Evolutionary conservation across 2,888 invertebrate genomes (phyloP), one percentile per base, ranked within the genome.

Genomic region (Branchellion lobata): DNA sequence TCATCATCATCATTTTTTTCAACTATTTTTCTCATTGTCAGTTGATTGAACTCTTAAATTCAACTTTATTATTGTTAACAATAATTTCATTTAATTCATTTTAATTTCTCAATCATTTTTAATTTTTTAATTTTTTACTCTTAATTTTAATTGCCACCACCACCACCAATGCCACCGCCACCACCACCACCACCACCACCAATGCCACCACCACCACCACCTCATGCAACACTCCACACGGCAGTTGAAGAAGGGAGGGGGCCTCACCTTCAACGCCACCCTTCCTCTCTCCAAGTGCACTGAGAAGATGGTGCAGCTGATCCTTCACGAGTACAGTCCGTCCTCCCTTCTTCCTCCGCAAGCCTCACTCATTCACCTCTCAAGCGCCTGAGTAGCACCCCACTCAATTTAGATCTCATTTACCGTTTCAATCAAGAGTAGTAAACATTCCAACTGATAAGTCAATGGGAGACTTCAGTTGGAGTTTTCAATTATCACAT

Each of bases 251-350:
- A 97, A 97, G 89, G 95, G 95, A 29, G 99, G 95, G 61, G 99
- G 99, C 1, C 89, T 99, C 29, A 95, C 96, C 1, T 98, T 99
- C 88, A 99, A 96, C 87, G 93, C 97, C 0, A 99, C 96, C 0
- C 94, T 96, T 86, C 91, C 94, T 33, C 89, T 99, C 79, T 95
- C 96, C 0, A 93, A 93, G 88, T 92, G 94, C 81, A 96, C 94
- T 86, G 98, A 99, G 88, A 98, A 97, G 90, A 90, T 99, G 91
- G 96, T 98, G 81, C 96, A 98, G 89, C 91, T 96, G 91, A 96
- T 99, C 84, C 90, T 99, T 33, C 98, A 99, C 87, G 97, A 98
- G 88, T 99, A 98, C 88, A 99, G 98, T 90, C 94, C 96, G 75
- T 40, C 8, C 31, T 11, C 8, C 5, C 11, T 8, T 47, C 8